Conservation (phyloP, 2,888 invertebrate species). For the Erebia epiphron region DNA sequence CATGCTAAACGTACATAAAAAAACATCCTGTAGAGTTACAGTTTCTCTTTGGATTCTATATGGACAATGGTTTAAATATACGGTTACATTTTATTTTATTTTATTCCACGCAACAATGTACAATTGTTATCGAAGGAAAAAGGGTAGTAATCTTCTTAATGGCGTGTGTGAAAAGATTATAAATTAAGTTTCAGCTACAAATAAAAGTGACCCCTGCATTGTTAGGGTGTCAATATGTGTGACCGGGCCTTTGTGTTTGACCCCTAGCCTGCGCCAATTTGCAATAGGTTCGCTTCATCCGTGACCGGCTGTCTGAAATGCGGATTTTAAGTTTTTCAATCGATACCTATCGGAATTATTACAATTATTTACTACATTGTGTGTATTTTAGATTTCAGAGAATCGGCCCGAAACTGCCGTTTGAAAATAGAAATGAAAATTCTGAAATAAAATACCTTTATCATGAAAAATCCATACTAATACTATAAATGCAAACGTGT, state of each 20-base stretch:
- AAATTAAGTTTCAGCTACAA: slow-evolving; percentile 83
- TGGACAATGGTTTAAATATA: slow-evolving; percentile 62
- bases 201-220: slow-evolving; percentile 83
- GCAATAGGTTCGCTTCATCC: slow-evolving; percentile 68
- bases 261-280: slow-evolving; percentile 78
- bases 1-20: not conserved
- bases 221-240: slow-evolving; percentile 82
- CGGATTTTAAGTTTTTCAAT: slow-evolving; percentile 56
- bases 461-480: no score
- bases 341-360: slow-evolving; percentile 45
- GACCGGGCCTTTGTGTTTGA: slow-evolving; percentile 78
- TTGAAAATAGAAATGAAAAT: not conserved
- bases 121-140: slow-evolving; percentile 78
- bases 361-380: slow-evolving; percentile 43
- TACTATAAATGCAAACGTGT: no score
- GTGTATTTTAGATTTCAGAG: not conserved
- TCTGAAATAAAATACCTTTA: no score
- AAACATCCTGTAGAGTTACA: not conserved
- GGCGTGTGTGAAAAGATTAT: slow-evolving; percentile 83
- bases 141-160: slow-evolving; percentile 84
- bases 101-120: slow-evolving; percentile 75
- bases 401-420: not conserved
- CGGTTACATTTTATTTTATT: slow-evolving; percentile 77
- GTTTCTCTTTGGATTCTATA: not conserved
- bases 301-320: slow-evolving; percentile 58